Evolutionary conservation across 2,888 invertebrate genomes (phyloP).

Genomic region (Cheilosia soror): DNA sequence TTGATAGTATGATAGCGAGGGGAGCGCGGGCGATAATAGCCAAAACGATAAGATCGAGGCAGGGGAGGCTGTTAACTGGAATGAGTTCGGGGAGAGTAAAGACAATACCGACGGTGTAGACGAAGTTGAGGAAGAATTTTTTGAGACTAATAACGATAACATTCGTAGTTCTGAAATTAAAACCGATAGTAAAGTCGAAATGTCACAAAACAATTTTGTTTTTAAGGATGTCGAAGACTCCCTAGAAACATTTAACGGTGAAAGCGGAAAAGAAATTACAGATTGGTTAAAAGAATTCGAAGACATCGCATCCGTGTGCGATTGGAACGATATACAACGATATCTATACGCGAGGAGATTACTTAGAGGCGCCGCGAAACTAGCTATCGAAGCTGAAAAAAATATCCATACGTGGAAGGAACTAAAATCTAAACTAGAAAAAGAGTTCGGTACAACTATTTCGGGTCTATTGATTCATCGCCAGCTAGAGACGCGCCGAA

Average conservation of each 20-base stretch:
- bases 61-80: no score
- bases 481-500: conserved; percentile 26
- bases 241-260: conserved; percentile 47
- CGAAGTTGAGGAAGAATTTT: no score
- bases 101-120: no score
- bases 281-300: conserved; percentile 19
- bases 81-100: no score
- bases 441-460: conserved; percentile 19
- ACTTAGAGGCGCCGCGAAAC: conserved; percentile 38
- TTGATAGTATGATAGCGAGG: no score
- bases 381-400: conserved; percentile 31
- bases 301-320: conserved; percentile 22
- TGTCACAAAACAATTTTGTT: conserved; percentile 37
- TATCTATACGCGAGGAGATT: conserved; percentile 37
- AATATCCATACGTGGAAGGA: conserved; percentile 29
- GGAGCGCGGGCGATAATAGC: no score
- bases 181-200: conserved; percentile 10
- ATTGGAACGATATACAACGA: conserved; percentile 31
- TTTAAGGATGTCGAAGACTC: conserved; percentile 58
- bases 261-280: conserved; percentile 20
- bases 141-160: no score
- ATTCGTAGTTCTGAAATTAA: no score
- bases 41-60: no score
- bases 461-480: conserved; percentile 28
- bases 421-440: not conserved